These are phyloP conservation scores for Bovichtus diacanthus DNA, from an alignment of 2,797 vertebrate species.

Conservation along the genomic window DNA sequence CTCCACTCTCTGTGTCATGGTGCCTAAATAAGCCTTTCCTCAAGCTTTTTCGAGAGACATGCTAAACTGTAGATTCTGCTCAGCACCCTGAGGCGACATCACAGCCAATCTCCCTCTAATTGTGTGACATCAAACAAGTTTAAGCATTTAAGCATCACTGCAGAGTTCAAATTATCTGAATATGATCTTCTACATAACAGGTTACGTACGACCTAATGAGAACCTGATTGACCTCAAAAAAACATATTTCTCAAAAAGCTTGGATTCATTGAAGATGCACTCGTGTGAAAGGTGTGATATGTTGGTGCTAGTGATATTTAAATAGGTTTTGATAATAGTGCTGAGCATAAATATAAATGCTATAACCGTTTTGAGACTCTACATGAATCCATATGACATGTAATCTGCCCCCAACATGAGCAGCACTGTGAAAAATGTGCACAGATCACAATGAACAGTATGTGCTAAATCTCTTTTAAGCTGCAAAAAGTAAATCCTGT, in stretches of 20 bases:
- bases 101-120: slow-evolving; percentile 53
- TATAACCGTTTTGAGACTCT: slow-evolving; percentile 1
- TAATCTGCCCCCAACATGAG: slow-evolving; percentile 11
- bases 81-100: slow-evolving; percentile 56
- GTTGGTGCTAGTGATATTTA: background rate
- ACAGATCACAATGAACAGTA: slow-evolving; percentile 8
- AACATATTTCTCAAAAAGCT: slow-evolving; percentile 13
- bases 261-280: slow-evolving; percentile 2
- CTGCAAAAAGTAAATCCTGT: slow-evolving; percentile 1
- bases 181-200: slow-evolving; percentile 36
- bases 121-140: slow-evolving; percentile 60
- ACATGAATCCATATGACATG: slow-evolving; percentile 25
- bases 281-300: background rate
- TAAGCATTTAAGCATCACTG: slow-evolving; percentile 46
- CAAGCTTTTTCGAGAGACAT: slow-evolving; percentile 63
- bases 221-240: slow-evolving; percentile 29
- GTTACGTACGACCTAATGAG: slow-evolving; percentile 45
- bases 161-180: slow-evolving; percentile 39
- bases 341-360: slow-evolving; percentile 26
- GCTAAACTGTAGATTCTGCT: slow-evolving; percentile 73
- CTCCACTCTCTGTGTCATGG: slow-evolving; percentile 76
- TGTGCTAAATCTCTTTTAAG: slow-evolving; percentile 3
- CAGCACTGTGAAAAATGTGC: slow-evolving; percentile 7
- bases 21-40: slow-evolving; percentile 75
- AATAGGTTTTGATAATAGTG: slow-evolving; percentile 1